Evolutionary conservation across 2,797 vertebrate genomes (phyloP).

Genomic region (Hypotaenidia philippensis): DNA sequence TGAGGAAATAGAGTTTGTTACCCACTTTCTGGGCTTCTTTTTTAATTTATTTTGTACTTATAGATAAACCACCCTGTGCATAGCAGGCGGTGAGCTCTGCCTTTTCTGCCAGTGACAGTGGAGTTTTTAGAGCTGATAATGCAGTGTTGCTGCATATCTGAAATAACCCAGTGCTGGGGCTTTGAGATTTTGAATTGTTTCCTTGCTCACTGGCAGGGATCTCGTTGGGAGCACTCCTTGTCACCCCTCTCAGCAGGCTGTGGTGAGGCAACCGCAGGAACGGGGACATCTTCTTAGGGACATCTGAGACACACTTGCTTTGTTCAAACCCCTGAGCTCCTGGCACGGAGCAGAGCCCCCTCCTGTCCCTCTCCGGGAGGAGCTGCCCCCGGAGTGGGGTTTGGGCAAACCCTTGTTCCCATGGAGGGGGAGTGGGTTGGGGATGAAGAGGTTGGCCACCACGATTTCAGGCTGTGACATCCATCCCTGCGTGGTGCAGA

Average conservation of each 20-base stretch:
- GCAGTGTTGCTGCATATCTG: accelerated
- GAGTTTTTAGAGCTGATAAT: not conserved
- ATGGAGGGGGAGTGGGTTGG: accelerated
- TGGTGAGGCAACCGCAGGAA: not conserved
- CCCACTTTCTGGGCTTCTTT: not conserved
- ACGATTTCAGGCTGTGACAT: not conserved
- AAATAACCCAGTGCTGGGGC: not conserved
- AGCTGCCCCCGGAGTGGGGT: not conserved
- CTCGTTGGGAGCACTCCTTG: accelerated
- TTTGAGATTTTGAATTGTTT: accelerated
- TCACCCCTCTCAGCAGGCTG: not conserved
- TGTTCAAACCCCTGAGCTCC: not conserved
- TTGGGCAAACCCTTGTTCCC: not conserved
- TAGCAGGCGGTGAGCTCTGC: not conserved
- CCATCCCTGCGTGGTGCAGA: accelerated
- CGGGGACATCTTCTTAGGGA: accelerated
- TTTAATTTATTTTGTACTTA: not conserved
- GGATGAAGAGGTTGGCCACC: accelerated
- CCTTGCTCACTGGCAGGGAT: not conserved
- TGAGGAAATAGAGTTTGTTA: not conserved
- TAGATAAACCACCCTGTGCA: not conserved
- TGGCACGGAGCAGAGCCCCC: not conserved
- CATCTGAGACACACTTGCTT: accelerated
- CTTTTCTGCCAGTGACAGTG: not conserved
- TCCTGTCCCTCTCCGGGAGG: not conserved